Base-by-base conservation (phyloP, 1,140 invertebrate genomes). In the Andrena cerasifolii region DNA sequence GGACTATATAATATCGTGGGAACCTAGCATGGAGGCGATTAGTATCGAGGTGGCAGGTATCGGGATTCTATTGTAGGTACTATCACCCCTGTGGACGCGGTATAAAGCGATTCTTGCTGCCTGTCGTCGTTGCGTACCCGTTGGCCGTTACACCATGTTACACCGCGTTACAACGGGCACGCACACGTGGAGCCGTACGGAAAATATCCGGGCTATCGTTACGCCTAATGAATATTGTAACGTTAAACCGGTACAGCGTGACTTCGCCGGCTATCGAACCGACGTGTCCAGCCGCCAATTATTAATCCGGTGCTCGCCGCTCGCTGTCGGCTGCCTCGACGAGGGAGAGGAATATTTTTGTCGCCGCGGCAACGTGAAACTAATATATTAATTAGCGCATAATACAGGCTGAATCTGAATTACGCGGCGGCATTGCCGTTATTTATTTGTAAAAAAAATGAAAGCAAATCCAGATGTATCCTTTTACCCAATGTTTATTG, bases 211-310 rank as follows among this genome's bases (percentile, higher is more conserved):
- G 36, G 18, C 49, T 45, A 14, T 72, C 70, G 61, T 56, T 65
- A 75, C 62, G 62, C 62, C 21, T 66, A 45, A 75, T 67, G 72
- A 75, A 66, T 45, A 45, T 66, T 75, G 66, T 54, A 75, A 75
- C 49, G 49, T 66, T 66, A n/a, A 75, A 75, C 62, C 72, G 62
- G 62, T 74, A 66, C 49, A 66, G 14, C 36, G 47, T 43, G 3
- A 31, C 26, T 65, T 54, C 33, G 49, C 24, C 47, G 71, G 62
- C 31, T 6, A 36, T 24, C 28, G 56, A 51, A 40, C 58, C 36
- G 61, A 54, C 49, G 49, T 54, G 31, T 65, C 31, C 18, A 18
- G 3, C 59, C 12, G 18, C 12, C 8, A 14, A 12, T 63, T 66
- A 53, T 43, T 66, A 66, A 54, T 54, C 36, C 71, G 10, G 14